A percentile compares a stretch with the other conserved stretches of the same genome.
phyloP scores from a whole-genome alignment of 1,140 invertebrate species.

The Psix sp. region DNA sequence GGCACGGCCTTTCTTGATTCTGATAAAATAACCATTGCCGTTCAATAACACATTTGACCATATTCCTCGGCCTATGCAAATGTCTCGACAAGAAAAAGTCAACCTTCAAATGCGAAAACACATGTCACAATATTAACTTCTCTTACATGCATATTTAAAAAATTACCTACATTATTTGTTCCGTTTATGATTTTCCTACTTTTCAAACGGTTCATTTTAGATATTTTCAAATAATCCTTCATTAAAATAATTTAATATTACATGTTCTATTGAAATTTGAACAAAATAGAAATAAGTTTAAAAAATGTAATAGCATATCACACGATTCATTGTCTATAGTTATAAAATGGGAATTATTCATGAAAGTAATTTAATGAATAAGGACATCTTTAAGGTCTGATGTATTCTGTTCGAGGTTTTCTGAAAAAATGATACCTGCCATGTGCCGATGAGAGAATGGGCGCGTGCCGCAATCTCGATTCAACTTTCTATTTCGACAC shows the following conservation, averaged over 20 bases:
- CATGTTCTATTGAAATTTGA: no score
- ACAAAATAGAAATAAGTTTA: no score
- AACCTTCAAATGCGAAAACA: slow-evolving; percentile 41
- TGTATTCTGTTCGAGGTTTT: slow-evolving; percentile 22
- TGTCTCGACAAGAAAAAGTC: slow-evolving; percentile 37
- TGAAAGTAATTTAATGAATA: no score
- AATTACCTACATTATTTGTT: no score
- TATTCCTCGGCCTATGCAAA: slow-evolving; percentile 37
- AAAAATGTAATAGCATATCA: no score
- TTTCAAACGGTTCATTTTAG: no score
- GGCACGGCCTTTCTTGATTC: slow-evolving; percentile 54
- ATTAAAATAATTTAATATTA: no score
- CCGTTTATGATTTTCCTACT: no score
- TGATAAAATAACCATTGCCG: slow-evolving; percentile 47
- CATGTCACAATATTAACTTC: slow-evolving; percentile 16
- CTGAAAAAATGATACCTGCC: slow-evolving; percentile 31
- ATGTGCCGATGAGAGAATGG: slow-evolving; percentile 33
- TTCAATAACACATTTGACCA: slow-evolving; percentile 43
- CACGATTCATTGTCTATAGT: no score
- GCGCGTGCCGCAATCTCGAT: slow-evolving; percentile 53
- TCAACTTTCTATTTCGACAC: slow-evolving; percentile 55
- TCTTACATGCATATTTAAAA: slow-evolving; percentile 11
- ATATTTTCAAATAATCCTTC: no score
- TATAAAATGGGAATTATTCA: no score
- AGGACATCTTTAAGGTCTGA: no score